Evolutionary conservation across 2,797 vertebrate genomes (phyloP).

Genomic region (Threskiornis aethiopicus): DNA sequence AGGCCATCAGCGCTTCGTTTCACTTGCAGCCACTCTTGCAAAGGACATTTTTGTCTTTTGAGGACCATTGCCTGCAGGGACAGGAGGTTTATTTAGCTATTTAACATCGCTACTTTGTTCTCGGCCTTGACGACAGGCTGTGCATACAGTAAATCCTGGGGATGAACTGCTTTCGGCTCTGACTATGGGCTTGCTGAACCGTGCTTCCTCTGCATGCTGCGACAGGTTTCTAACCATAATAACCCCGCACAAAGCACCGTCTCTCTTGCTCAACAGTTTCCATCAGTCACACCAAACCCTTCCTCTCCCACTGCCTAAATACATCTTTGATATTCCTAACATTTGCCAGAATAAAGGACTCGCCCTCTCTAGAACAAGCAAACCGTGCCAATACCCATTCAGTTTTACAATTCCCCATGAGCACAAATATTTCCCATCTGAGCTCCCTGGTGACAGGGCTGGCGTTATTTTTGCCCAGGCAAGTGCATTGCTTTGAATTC

Average conservation of each 20-base stretch:
- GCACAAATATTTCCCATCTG: background rate
- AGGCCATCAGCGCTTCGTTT: background rate
- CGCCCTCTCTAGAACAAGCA: background rate
- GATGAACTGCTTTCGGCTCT: conserved; percentile 9
- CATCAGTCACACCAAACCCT: background rate
- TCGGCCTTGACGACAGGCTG: background rate
- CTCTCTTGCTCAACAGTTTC: conserved; percentile 43
- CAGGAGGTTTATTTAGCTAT: conserved; percentile 38
- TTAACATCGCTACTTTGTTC: background rate
- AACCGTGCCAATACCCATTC: background rate
- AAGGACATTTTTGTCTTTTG: background rate
- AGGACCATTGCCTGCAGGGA: background rate
- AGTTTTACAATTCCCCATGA: background rate
- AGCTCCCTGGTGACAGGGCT: fast-evolving
- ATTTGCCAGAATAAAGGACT: background rate
- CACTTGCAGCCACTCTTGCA: background rate
- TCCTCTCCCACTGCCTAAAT: background rate
- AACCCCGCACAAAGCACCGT: background rate
- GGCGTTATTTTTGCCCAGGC: background rate
- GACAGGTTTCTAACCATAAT: conserved; percentile 27
- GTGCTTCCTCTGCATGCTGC: conserved; percentile 18
- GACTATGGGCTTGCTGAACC: conserved; percentile 34
- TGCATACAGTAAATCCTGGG: background rate
- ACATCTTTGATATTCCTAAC: background rate
- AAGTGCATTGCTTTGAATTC: background rate